Percentiles rank a stretch among this genome's conserved stretches.
Conservation (phyloP, 2,797 vertebrate species). For the Graptemys geographica region DNA sequence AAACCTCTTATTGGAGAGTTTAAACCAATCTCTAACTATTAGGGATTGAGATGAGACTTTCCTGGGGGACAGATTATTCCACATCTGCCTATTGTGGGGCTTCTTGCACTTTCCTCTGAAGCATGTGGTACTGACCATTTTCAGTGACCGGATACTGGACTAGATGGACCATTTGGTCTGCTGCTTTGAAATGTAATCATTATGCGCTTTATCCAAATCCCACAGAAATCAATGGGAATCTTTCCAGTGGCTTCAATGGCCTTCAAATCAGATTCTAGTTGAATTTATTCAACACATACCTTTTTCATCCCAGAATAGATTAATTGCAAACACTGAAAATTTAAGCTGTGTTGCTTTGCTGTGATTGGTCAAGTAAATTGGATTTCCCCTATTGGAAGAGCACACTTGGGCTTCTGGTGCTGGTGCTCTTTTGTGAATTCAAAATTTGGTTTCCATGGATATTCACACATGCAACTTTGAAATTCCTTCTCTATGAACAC, state of each 20-base stretch:
- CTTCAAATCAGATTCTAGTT: not conserved
- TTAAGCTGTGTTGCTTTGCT: not conserved
- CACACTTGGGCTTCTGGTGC: not conserved
- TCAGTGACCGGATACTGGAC: accelerated
- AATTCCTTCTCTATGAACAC: not conserved
- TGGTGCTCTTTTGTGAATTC: not conserved
- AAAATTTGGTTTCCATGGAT: not conserved
- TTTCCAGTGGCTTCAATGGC: accelerated
- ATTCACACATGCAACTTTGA: not conserved
- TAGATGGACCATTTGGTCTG: not conserved
- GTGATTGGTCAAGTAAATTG: accelerated
- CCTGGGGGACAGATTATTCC: not conserved
- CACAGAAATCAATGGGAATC: not conserved
- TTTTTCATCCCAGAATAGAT: not conserved
- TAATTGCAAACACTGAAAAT: accelerated
- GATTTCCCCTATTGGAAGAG: not conserved
- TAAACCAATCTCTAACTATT: not conserved
- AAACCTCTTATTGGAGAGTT: not conserved
- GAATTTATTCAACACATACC: not conserved
- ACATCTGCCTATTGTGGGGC: not conserved
- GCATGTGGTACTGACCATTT: not conserved
- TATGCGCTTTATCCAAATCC: not conserved
- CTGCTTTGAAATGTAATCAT: not conserved
- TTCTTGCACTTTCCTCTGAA: not conserved
- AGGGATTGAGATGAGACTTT: not conserved